Conservation (phyloP, 2,797 vertebrate genomes). For the Scyliorhinus canicula region DNA sequence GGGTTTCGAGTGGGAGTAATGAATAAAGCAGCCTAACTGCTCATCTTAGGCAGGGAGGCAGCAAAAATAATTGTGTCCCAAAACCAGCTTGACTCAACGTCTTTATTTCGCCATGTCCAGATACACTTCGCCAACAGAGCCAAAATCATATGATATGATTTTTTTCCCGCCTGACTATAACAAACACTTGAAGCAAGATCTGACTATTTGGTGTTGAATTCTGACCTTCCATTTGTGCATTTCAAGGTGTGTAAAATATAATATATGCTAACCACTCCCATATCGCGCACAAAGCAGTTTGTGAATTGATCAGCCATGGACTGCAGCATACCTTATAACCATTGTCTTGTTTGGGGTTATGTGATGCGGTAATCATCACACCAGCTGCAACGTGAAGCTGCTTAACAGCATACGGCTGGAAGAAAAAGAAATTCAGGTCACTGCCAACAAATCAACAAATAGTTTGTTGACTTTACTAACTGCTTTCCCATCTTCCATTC, state of each 20-base stretch:
- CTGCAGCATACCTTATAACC: slow-evolving; percentile 79
- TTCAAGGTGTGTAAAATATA: not conserved
- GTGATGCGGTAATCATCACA: slow-evolving; percentile 92
- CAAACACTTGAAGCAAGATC: not conserved
- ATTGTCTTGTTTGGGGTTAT: slow-evolving; percentile 93
- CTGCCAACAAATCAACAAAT: not conserved
- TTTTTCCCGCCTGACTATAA: not conserved
- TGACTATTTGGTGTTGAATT: not conserved
- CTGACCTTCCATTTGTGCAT: not conserved
- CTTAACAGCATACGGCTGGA: slow-evolving; percentile 81
- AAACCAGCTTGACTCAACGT: not conserved
- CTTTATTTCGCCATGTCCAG: not conserved
- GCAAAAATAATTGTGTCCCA: not conserved
- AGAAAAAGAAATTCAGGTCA: slow-evolving; percentile 41
- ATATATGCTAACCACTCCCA: not conserved
- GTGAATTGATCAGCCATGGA: not conserved
- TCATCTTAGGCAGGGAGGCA: not conserved
- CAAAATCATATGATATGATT: not conserved
- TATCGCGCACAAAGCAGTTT: not conserved
- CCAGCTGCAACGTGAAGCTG: slow-evolving; percentile 78
- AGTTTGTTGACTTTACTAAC: not conserved
- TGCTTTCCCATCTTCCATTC: not conserved
- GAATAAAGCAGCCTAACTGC: not conserved
- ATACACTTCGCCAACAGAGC: not conserved
- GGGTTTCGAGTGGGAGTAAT: not conserved